Evolutionary conservation across 2,888 invertebrate genomes (phyloP), one percentile per base, ranked within the genome.

Genomic region (Conistra vaccinii): DNA sequence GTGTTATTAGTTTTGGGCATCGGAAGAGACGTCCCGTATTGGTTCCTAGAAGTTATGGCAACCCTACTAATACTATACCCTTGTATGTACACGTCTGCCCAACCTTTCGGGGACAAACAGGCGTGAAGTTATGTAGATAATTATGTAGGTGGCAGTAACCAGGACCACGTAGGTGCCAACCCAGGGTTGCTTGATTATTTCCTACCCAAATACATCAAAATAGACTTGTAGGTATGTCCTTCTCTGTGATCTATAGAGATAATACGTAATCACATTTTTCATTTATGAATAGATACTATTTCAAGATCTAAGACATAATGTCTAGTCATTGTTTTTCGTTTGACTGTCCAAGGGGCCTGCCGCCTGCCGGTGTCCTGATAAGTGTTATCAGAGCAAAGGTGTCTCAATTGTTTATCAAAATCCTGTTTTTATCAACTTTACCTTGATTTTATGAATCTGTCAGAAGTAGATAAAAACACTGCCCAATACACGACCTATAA

Each of bases 381-480:
- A 57, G 10, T 14, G 39, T 72, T 35, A 53, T 80, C 55, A 42
- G 72, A n/a, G 2, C 23, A 53, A 71, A 58, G 32, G 35, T 69
- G 35, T 78, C 14, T 53, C 29, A 29, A 45, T 42, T 10, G 14
- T n/a, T 76, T 78, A 78, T 61, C 29, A 61, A 78, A 69, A 29
- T 69, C 35, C 80, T 79, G 23, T 17, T n/a, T 58, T 79, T 63
- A 79, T 71, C 51, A n/a, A 35, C n/a, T 29, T 45, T 12, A 58
- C 72, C 58, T 69, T 78, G 76, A 76, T 32, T 42, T 39, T 61
- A 6, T 20, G 39, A 23, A 61, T 78, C 60, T 35, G 17, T 12
- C 23, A 48, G 29, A 51, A 26, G 12, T 67, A 6, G 35, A 32
- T 39, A 69, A 42, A 55, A 20, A 20, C n/a, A 55, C 32, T 32